Percentiles rank a stretch among this genome's conserved stretches.
phyloP scores from a whole-genome alignment of 2,797 vertebrate species.

The Babyrousa celebensis region DNA sequence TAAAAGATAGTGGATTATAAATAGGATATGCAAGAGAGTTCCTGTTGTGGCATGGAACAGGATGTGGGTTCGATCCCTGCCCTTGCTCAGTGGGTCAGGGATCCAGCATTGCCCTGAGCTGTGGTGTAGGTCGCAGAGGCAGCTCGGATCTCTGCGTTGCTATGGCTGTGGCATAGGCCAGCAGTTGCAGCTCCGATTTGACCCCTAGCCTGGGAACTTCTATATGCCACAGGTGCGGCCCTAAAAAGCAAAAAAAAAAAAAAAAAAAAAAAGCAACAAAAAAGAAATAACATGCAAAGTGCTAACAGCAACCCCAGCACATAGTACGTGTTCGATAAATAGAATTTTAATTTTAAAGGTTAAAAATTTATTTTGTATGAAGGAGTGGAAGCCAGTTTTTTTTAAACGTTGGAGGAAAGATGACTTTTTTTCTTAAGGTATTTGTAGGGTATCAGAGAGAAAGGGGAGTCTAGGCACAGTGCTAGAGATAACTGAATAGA shows the following conservation, averaged over 20 bases:
- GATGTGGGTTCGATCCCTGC: too few relatives aligned
- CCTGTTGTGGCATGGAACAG: too few relatives aligned
- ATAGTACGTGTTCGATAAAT: background rate
- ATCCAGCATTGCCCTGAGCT: too few relatives aligned
- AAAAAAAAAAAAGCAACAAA: too few relatives aligned
- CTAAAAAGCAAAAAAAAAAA: too few relatives aligned
- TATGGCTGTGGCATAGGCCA: too few relatives aligned
- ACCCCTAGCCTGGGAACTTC: too few relatives aligned
- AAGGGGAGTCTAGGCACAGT: background rate
- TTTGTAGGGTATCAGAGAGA: background rate
- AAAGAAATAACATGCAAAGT: background rate
- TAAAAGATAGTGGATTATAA: background rate
- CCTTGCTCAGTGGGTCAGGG: too few relatives aligned
- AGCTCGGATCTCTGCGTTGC: too few relatives aligned
- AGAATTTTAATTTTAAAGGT: constrained; percentile 29
- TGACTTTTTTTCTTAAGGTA: background rate
- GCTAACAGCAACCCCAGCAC: background rate
- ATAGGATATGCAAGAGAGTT: background rate
- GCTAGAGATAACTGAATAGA: background rate
- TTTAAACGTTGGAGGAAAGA: background rate
- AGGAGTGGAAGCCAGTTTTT: background rate
- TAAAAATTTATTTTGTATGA: constrained; percentile 34
- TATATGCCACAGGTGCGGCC: too few relatives aligned
- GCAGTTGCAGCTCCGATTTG: too few relatives aligned
- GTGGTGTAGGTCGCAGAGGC: too few relatives aligned